Evolutionary conservation across 2,888 invertebrate species (phyloP), one percentile per base, ranked within the genome.

Genomic region (Drosophila mettleri): DNA sequence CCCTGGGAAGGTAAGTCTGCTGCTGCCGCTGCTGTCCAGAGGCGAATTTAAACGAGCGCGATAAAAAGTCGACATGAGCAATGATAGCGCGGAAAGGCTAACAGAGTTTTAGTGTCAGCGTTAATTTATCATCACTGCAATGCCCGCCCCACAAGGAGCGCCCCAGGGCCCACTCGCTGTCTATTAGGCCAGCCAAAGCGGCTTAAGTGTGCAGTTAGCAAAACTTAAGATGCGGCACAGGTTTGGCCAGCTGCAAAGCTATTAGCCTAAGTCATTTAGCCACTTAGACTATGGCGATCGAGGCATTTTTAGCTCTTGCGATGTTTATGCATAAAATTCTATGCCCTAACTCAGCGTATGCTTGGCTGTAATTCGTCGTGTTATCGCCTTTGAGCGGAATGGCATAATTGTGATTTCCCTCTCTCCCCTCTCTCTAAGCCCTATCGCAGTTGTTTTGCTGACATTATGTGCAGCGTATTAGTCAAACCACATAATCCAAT

Each of bases 1-100:
- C 93, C 93, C 76, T 96, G 95, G 94, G 93, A 93, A 93, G 96
- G 96, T 96, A 92, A 94, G 94, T 93, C 36, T 16, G 1, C 29
- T 38, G n/a, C 29, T 3, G 20, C 38, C 24, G 46, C 36, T 65
- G 54, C 41, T 66, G 74, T 67, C 78, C 55, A 14, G 51, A 61
- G 77, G 75, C 78, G 38, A 74, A 83, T 80, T 80, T 75, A 81
- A 84, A 62, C 72, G 69, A 54, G 59, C 49, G 66, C 66, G 84
- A 88, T 83, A 74, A 86, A 69, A 88, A 70, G 41, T 53, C 29
- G 84, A 88, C 89, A 83, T 89, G 80, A 83, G 78, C 83, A 74
- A 88, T 83, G 88, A 89, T 86, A 80, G 83, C 71, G 83, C 67
- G 69, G 71, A 89, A 70, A 75, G 86, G 83, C 84, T 83, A 78